Evolutionary conservation across 2,797 vertebrate species (phyloP).

Genomic region (Graptemys geographica): DNA sequence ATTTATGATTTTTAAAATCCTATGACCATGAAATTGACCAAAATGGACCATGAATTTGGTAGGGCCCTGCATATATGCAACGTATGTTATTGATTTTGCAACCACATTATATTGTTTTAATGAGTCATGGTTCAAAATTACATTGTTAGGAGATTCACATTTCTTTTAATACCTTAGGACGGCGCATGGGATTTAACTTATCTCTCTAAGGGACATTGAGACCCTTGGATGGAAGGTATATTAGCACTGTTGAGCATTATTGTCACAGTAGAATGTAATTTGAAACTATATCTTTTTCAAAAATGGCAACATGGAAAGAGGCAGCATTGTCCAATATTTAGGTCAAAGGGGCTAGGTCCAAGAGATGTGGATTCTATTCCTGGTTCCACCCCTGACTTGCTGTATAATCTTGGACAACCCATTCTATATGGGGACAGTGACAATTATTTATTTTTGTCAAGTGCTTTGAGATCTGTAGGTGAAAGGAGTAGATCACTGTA

Average conservation of each 20-base stretch:
- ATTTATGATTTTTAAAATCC: too few relatives aligned
- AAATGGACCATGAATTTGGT: too few relatives aligned
- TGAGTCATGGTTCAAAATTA: slow-evolving; percentile 51
- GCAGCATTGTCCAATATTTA: not conserved
- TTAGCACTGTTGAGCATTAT: not conserved
- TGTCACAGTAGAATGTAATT: not conserved
- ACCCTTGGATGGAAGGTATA: not conserved
- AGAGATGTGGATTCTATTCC: not conserved
- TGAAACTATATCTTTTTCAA: not conserved
- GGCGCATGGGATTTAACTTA: not conserved
- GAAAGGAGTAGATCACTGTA: not conserved
- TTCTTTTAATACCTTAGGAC: slow-evolving; percentile 32
- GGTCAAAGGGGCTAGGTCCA: not conserved
- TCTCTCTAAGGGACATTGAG: not conserved
- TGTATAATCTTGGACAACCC: not conserved
- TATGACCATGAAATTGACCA: too few relatives aligned
- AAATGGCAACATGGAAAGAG: not conserved
- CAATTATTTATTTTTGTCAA: not conserved
- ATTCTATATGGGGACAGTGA: not conserved
- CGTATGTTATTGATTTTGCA: slow-evolving; percentile 37
- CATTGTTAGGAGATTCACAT: slow-evolving; percentile 28
- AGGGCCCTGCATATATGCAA: slow-evolving; percentile 58
- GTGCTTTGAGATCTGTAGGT: slow-evolving; percentile 9
- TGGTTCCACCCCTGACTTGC: not conserved
- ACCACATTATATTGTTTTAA: slow-evolving; percentile 29